Evolutionary conservation across 2,113 vertebrate species (phyloP).

Genomic region (Tragulus kanchil): DNA sequence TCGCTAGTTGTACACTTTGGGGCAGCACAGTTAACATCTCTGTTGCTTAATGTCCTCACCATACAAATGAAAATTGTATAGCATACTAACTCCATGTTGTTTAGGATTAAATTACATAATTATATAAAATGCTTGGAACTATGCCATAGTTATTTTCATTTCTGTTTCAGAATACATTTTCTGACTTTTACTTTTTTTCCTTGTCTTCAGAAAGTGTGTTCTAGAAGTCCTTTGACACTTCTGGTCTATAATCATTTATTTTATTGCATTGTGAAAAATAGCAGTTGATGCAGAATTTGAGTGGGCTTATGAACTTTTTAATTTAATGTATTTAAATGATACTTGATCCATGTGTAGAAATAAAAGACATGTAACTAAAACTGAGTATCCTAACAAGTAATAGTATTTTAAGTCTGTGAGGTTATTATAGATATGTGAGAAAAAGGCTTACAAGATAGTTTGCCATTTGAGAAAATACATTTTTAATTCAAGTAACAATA

Average conservation of each 20-base stretch:
- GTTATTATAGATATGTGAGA: background rate
- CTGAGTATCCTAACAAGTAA: background rate
- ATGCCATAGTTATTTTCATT: background rate
- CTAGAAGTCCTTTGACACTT: background rate
- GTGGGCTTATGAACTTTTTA: background rate
- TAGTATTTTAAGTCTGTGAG: background rate
- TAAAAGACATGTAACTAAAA: background rate
- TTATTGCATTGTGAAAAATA: background rate
- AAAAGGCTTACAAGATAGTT: background rate
- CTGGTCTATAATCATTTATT: background rate
- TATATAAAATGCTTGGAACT: background rate
- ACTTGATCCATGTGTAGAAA: background rate
- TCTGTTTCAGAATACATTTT: background rate
- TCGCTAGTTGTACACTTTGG: background rate
- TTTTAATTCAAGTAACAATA: background rate
- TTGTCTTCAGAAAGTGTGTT: background rate
- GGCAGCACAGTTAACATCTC: background rate
- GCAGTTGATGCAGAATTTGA: background rate
- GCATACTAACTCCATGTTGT: background rate
- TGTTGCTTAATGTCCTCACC: background rate
- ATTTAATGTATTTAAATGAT: background rate
- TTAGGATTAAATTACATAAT: background rate
- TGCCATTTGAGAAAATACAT: background rate
- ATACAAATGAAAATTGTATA: background rate
- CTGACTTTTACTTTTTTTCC: too few relatives aligned